Evolutionary conservation across 1,140 invertebrate species (phyloP), one percentile per base, ranked within the genome.

Genomic region (Meloidogyne exigua): DNA sequence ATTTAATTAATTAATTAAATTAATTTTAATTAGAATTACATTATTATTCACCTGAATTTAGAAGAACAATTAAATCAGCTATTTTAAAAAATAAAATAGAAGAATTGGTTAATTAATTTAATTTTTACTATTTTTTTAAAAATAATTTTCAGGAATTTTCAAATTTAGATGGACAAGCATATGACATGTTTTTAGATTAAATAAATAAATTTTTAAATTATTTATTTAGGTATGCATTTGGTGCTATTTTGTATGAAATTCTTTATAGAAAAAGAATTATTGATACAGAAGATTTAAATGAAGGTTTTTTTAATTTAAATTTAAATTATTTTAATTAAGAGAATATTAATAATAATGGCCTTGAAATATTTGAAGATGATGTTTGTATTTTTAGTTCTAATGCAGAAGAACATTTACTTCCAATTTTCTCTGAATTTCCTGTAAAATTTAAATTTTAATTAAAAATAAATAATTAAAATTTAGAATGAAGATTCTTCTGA

Each of bases 21-120:
- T 39, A 68, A 28, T 26, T 68, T 68, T 4, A 67, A 32, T n/a
- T 21, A 83, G 82, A 82, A 78, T 44, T 82, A 2, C 80, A 84
- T 68, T 82, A 82, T 73, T 82, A 84, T 68, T 83, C 81, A 2
- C 81, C 81, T 10, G 82, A 82, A 79, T 25, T 84, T 63, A 23
- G 80, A 25, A 15, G 44, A 39, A 70, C 81, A n/a, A 82, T 81
- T 42, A 76, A 67, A 44, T 75, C 49, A 23, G 76, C 80, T 9
- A 63, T 79, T 26, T 74, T 77, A 39, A 26, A 72, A 32, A 82
- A 82, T 76, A 83, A 82, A 68, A 74, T 73, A 13, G 79, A 82
- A 69, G 83, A 84, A 44, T 66, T 82, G 65, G 72, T 73, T 15
- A 23, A 62, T 26, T 44, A 36, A 44, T n/a, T 18, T 32, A 32